A percentile compares a stretch with the other conserved stretches of the same genome.
Evolutionary conservation across 2,797 vertebrate genomes (phyloP).

Genomic region (Enteromius mattozi): DNA sequence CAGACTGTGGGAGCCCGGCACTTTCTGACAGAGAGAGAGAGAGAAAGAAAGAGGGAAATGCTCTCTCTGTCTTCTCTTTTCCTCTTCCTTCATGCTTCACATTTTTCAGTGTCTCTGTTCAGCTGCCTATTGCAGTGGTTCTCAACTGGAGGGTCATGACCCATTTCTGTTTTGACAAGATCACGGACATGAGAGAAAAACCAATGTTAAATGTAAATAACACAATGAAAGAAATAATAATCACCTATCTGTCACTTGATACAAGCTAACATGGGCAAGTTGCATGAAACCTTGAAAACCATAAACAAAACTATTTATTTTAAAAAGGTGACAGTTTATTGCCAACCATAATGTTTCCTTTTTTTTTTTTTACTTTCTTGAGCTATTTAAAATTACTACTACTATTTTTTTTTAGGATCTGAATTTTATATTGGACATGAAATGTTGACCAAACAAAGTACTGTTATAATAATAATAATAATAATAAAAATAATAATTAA

Average conservation of each 20-base stretch:
- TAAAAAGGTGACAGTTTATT: too few relatives aligned
- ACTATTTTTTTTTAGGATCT: neutral
- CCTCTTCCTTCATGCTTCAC: slow-evolving; percentile 64
- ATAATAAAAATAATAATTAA: neutral
- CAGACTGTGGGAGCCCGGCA: slow-evolving; percentile 64
- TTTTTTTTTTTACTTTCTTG: too few relatives aligned
- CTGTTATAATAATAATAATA: neutral
- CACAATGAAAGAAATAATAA: neutral
- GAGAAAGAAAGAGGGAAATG: slow-evolving; percentile 21
- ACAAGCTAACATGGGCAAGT: neutral
- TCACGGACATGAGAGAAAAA: slow-evolving; percentile 1
- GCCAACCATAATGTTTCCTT: too few relatives aligned
- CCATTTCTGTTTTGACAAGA: slow-evolving; percentile 13
- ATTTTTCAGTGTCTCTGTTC: slow-evolving; percentile 64
- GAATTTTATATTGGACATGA: neutral
- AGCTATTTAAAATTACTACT: neutral
- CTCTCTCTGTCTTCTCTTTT: slow-evolving; percentile 54
- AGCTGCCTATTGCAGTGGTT: slow-evolving; percentile 53
- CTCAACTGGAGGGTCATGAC: neutral
- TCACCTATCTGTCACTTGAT: neutral
- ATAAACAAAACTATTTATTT: neutral
- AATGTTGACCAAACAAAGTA: neutral
- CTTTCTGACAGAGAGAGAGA: slow-evolving; percentile 39
- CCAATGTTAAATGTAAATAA: neutral
- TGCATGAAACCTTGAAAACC: neutral